These are phyloP conservation scores for Aphodius sticticus DNA, from an alignment of 2,888 invertebrate genomes.

Conservation along the genomic window DNA sequence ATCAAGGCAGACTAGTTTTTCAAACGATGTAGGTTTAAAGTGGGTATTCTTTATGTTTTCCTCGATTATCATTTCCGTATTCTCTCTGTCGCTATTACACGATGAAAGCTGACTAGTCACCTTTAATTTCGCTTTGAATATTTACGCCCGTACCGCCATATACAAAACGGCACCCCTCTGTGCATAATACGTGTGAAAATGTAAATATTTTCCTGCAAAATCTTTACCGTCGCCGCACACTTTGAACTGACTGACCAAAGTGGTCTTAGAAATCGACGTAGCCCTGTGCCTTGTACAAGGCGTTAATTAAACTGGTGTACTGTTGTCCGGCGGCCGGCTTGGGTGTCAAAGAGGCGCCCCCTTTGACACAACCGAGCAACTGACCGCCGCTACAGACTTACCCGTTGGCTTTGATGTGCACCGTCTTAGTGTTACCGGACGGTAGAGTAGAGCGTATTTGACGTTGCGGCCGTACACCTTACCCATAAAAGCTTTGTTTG, in stretches of 20 bases:
- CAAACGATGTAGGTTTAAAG: too few species aligned
- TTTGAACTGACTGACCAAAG: slow-evolving; percentile 8
- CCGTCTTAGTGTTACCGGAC: slow-evolving; percentile 58
- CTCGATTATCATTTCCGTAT: background rate
- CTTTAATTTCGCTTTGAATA: slow-evolving; percentile 4
- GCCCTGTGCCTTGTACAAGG: slow-evolving; percentile 30
- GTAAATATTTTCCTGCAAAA: background rate
- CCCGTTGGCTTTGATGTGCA: slow-evolving; percentile 58
- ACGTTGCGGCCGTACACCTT: slow-evolving; percentile 60
- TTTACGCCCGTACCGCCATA: background rate
- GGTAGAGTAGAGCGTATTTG: slow-evolving; percentile 52
- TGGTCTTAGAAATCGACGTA: slow-evolving; percentile 22
- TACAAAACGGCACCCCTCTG: background rate
- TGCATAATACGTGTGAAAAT: slow-evolving; percentile 4
- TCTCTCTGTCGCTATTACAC: background rate
- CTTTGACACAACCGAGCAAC: slow-evolving; percentile 55
- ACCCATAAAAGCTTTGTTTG: slow-evolving; percentile 52
- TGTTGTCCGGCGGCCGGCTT: slow-evolving; percentile 54
- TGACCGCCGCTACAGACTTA: slow-evolving; percentile 57
- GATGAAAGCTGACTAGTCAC: slow-evolving; percentile 4
- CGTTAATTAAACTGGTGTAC: slow-evolving; percentile 42
- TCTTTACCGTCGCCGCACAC: background rate
- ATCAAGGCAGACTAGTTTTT: too few species aligned
- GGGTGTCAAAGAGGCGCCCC: slow-evolving; percentile 58
- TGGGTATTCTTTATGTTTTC: background rate